Conservation (phyloP, 2,888 invertebrate species). For the Galeruca laticollis region DNA sequence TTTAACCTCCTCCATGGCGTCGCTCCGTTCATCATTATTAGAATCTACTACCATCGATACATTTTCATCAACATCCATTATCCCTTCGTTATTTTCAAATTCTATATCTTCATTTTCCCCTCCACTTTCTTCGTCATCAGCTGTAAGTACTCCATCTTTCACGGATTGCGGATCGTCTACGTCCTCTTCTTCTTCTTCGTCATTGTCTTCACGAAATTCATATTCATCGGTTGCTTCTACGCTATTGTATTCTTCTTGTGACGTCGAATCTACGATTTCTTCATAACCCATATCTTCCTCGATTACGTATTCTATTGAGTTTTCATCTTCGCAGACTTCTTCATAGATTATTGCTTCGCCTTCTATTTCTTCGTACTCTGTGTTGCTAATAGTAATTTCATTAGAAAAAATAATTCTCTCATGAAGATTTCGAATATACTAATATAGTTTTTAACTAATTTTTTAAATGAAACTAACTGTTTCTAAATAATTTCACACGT, state of each 20-base stretch:
- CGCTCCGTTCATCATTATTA: background rate
- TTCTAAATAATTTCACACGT: too few relatives aligned
- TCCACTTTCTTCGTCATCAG: constrained; percentile 15
- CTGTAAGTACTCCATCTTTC: constrained; percentile 15
- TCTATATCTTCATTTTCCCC: too few relatives aligned
- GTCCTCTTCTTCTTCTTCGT: constrained; percentile 18
- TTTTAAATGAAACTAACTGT: too few relatives aligned
- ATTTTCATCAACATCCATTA: background rate
- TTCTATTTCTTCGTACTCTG: constrained; percentile 44
- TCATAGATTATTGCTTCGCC: constrained; percentile 48
- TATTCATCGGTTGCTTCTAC: constrained; percentile 29
- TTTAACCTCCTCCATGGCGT: background rate
- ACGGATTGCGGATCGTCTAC: background rate
- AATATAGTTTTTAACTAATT: too few relatives aligned
- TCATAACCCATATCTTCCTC: constrained; percentile 42
- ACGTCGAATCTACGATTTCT: constrained; percentile 16
- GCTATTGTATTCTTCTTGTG: constrained; percentile 8
- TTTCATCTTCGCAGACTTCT: constrained; percentile 45
- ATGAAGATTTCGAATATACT: background rate
- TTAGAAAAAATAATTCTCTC: background rate
- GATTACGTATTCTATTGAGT: constrained; percentile 49
- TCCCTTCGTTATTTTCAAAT: background rate
- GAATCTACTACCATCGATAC: background rate
- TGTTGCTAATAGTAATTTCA: constrained; percentile 39
- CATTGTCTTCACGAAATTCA: constrained; percentile 27